Conservation (phyloP, 1,140 invertebrate genomes). For the Anastrepha ludens region DNA sequence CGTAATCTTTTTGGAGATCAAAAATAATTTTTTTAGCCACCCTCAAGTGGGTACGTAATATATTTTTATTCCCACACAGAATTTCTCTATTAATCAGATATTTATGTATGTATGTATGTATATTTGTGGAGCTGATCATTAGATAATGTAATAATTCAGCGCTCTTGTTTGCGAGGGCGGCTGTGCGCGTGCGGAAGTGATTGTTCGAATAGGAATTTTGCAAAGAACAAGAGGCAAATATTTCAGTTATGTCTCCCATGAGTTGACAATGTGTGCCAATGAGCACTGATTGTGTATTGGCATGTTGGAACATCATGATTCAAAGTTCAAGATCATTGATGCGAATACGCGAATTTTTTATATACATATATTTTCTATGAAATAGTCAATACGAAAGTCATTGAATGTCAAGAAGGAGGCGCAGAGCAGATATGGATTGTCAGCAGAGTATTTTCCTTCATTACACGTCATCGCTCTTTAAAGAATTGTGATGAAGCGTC, state of each 20-base stretch:
- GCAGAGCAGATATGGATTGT: too few relatives aligned
- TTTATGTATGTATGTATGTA: not conserved
- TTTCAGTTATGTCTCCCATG: not conserved
- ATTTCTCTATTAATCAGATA: not conserved
- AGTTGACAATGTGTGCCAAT: slow-evolving; percentile 21
- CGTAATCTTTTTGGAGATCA: slow-evolving; percentile 46
- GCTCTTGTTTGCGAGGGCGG: not conserved
- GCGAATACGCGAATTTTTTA: not conserved
- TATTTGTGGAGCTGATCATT: not conserved
- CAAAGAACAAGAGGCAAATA: slow-evolving; percentile 36
- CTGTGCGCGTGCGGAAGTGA: slow-evolving; percentile 46
- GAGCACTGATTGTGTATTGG: slow-evolving; percentile 5
- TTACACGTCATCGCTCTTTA: too few relatives aligned
- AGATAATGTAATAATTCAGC: slow-evolving; percentile 36
- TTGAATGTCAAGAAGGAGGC: too few relatives aligned
- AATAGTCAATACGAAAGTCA: too few relatives aligned
- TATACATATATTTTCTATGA: too few relatives aligned
- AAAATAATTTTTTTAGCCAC: not conserved
- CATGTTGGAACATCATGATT: not conserved
- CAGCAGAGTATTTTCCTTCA: too few relatives aligned
- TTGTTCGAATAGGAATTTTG: slow-evolving; percentile 42
- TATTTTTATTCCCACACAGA: slow-evolving; percentile 27
- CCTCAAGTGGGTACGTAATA: not conserved
- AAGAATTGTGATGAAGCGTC: too few relatives aligned
- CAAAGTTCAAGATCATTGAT: not conserved